These are phyloP conservation scores for Nomada lathburiana DNA, from an alignment of 2,888 invertebrate genomes.

Conservation along the genomic window DNA sequence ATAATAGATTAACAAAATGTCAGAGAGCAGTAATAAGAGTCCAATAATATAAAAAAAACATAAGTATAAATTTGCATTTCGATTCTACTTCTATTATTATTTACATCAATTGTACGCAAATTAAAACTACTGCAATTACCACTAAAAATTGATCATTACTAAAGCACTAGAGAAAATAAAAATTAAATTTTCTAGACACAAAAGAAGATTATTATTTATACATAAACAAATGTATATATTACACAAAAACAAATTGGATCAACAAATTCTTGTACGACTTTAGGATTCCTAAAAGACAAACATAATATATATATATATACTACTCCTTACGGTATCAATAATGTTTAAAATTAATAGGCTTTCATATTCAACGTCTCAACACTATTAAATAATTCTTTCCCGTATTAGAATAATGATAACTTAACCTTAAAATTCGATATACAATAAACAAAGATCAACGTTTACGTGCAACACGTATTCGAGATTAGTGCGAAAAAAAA, in stretches of 20 bases:
- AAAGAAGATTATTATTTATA: background rate
- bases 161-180: background rate
- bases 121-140: background rate
- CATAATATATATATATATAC: background rate
- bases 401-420: slow-evolving; percentile 15
- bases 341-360: background rate
- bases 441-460: slow-evolving; percentile 46
- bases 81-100: background rate
- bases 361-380: background rate
- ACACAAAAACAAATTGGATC: slow-evolving; percentile 13
- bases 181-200: background rate
- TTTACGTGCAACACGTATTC: background rate
- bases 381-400: slow-evolving; percentile 20
- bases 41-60: background rate
- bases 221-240: background rate
- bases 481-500: background rate
- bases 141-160: too few species aligned
- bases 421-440: slow-evolving; percentile 51
- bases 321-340: background rate
- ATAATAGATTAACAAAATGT: background rate
- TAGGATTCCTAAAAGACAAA: background rate
- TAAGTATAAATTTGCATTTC: background rate
- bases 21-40: background rate
- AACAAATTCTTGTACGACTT: background rate
- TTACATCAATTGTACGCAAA: background rate